Percentiles rank a stretch among this genome's conserved stretches.
Conservation (phyloP, 2,797 vertebrate genomes). For the Sciurus carolinensis region DNA sequence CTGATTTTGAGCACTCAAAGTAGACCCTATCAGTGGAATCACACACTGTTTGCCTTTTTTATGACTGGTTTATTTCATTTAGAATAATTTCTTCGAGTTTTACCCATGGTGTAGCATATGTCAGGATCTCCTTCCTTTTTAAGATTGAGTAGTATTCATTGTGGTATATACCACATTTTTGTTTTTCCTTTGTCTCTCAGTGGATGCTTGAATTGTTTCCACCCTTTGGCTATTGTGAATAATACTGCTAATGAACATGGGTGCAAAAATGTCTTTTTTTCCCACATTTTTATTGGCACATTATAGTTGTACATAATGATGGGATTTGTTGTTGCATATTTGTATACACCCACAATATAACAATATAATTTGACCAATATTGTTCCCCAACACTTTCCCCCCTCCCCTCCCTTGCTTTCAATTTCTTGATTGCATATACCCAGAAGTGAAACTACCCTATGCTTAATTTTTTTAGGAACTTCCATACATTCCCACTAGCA, state of each 20-base stretch:
- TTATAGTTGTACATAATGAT: too few relatives aligned
- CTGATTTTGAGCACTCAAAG: background rate
- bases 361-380: too few relatives aligned
- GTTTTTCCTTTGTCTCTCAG: background rate
- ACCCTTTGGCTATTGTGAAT: background rate
- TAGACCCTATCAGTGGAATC: background rate
- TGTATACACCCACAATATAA: too few relatives aligned
- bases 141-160: background rate
- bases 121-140: background rate
- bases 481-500: background rate
- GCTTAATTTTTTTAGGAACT: conserved; percentile 26
- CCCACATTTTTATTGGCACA: too few relatives aligned
- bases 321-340: too few relatives aligned
- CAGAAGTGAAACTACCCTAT: background rate
- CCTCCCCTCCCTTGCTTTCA: background rate
- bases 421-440: background rate
- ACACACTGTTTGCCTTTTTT: background rate
- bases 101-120: background rate
- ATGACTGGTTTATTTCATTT: conserved; percentile 5
- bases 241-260: background rate
- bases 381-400: too few relatives aligned
- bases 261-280: background rate
- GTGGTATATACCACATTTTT: background rate
- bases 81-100: background rate
- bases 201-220: background rate